Evolutionary conservation across 2,113 vertebrate genomes (phyloP).

Genomic region (Macaca fascicularis): DNA sequence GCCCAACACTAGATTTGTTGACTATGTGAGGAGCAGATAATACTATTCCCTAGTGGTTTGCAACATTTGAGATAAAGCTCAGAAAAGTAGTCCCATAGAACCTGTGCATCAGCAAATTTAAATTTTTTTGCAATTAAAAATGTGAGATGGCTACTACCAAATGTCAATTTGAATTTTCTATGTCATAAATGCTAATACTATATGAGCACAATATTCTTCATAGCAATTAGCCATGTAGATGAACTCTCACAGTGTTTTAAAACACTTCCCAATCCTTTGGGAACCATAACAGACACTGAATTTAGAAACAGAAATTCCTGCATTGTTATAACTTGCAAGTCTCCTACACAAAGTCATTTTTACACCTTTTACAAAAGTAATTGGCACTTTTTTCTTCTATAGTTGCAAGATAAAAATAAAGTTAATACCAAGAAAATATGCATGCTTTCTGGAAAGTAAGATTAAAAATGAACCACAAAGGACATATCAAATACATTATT

Average conservation of each 20-base stretch:
- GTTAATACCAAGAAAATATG: slow-evolving; percentile 6
- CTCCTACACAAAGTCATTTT: not conserved
- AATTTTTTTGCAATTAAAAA: slow-evolving; percentile 27
- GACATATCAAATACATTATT: slow-evolving; percentile 6
- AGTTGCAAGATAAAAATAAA: slow-evolving; percentile 31
- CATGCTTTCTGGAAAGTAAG: not conserved
- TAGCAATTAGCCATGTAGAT: slow-evolving; percentile 24
- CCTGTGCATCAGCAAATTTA: not conserved
- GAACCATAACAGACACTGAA: not conserved
- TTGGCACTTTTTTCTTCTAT: not conserved
- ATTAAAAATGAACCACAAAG: not conserved
- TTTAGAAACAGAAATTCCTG: slow-evolving; percentile 45
- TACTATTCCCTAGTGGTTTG: not conserved
- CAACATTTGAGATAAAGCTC: slow-evolving; percentile 44
- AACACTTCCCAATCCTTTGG: not conserved
- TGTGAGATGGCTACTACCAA: not conserved
- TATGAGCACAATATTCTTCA: slow-evolving; percentile 25
- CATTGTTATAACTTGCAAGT: slow-evolving; percentile 37
- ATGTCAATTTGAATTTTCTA: slow-evolving; percentile 32
- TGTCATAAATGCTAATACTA: slow-evolving; percentile 4
- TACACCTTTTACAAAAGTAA: slow-evolving; percentile 29
- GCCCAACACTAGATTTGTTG: not conserved
- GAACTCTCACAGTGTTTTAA: slow-evolving; percentile 4
- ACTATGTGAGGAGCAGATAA: slow-evolving; percentile 36
- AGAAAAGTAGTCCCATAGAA: slow-evolving; percentile 24